Base-by-base conservation (phyloP, 2,888 invertebrate genomes). In the Resseliella maxima region DNA sequence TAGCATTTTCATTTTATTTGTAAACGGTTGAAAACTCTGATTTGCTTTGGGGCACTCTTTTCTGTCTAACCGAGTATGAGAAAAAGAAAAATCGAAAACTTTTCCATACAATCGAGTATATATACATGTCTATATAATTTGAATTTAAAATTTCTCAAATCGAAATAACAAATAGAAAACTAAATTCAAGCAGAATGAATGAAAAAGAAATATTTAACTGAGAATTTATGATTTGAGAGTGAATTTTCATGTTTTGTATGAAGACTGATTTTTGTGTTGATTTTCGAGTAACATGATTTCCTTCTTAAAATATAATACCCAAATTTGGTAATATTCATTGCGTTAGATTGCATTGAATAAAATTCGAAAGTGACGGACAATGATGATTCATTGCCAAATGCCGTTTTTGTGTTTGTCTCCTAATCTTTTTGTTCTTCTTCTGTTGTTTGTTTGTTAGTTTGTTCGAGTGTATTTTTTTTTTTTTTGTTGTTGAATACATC, bases 211-310 rank as follows among this genome's bases (percentile, higher is more conserved):
- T n/a, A n/a, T n/a, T n/a, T n/a, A n/a, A n/a, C n/a, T n/a, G n/a
- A n/a, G n/a, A n/a, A n/a, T n/a, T n/a, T n/a, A n/a, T n/a, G 5
- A 24, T 24, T n/a, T 59, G 12, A 59, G 31, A 72, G 72, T 72
- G 72, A 72, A 72, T 72, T 72, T 72, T 18, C 72, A 31, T 72
- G 35, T 72, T 72, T 35, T n/a, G 72, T 72, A 72, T 27, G 35
- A 5, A n/a, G 0, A 31, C 2, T 72, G 8, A 0, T 31, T 72
- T 72, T 31, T 3, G 31, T 50, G 2, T 15, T 50, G 8, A 8
- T 15, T 18, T 50, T 18, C 18, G 46, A 50, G 8, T 2, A 50
- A 72, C 72, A 72, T 72, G 35, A 72, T 31, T 72, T 72, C 31
- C 72, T 0, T 72, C 72, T 72, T 72, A 72, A 72, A 72, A 21